These are phyloP conservation scores for Naja naja DNA, from an alignment of 2,113 vertebrate species.

Conservation along the genomic window DNA sequence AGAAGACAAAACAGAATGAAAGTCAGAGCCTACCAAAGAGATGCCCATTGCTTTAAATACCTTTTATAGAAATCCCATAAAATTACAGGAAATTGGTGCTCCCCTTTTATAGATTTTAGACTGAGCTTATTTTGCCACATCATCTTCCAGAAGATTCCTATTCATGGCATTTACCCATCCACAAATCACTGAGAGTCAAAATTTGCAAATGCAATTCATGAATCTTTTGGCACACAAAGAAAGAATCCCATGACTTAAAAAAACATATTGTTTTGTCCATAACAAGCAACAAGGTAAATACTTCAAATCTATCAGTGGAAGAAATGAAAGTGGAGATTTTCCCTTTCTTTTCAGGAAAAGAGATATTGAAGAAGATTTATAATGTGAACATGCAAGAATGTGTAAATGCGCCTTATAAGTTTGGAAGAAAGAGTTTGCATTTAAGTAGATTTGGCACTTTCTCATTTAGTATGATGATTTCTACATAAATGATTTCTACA, in stretches of 20 bases:
- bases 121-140: background rate
- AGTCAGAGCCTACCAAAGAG: too few relatives aligned
- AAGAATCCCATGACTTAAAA: background rate
- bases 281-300: background rate
- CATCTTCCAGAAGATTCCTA: background rate
- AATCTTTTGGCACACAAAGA: background rate
- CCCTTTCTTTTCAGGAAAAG: background rate
- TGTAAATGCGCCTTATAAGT: rapidly evolving
- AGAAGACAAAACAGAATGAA: too few relatives aligned
- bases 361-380: background rate
- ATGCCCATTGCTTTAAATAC: background rate
- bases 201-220: background rate
- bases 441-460: background rate
- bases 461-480: background rate
- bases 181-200: background rate
- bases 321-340: background rate
- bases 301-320: background rate
- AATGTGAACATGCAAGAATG: rapidly evolving
- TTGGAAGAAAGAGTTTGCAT: background rate
- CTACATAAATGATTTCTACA: too few relatives aligned
- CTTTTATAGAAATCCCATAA: background rate
- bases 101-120: background rate
- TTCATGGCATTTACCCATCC: background rate
- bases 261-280: background rate
- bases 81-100: background rate